Conservation (phyloP, 2,888 invertebrate species). For the Pediacus dermestoides region DNA sequence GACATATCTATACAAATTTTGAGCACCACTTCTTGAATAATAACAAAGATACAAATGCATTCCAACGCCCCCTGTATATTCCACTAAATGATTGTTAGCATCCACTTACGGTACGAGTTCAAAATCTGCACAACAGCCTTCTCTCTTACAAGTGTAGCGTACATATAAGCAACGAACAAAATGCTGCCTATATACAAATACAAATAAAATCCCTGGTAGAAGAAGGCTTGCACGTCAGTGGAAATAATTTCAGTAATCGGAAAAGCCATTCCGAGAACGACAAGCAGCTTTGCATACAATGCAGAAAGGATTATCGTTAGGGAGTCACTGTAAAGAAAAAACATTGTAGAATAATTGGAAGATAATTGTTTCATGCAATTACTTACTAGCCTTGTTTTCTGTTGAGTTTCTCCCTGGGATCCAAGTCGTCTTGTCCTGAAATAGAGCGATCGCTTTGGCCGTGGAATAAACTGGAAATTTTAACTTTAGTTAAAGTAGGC, state of each 20-base stretch:
- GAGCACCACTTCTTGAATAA: too few relatives aligned
- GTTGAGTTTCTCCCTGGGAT: constrained; percentile 37
- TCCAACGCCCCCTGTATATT: too few relatives aligned
- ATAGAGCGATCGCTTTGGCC: constrained; percentile 29
- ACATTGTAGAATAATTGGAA: background rate
- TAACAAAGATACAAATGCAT: too few relatives aligned
- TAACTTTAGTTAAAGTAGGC: constrained; percentile 6
- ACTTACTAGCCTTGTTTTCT: constrained; percentile 52
- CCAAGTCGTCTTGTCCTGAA: constrained; percentile 34
- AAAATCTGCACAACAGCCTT: constrained; percentile 47
- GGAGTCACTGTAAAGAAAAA: constrained; percentile 58
- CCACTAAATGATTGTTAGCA: too few relatives aligned
- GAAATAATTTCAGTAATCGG: constrained; percentile 85
- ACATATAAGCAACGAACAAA: constrained; percentile 62
- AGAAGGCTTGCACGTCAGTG: constrained; percentile 67
- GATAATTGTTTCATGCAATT: constrained; percentile 7
- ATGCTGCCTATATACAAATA: constrained; percentile 77
- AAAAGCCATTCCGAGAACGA: constrained; percentile 79
- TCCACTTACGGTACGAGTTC: constrained; percentile 41
- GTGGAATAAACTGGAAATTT: constrained; percentile 33
- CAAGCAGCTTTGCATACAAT: constrained; percentile 79
- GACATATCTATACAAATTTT: too few relatives aligned
- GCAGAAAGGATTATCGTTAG: constrained; percentile 72
- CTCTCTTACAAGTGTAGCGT: constrained; percentile 62
- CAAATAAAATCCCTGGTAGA: constrained; percentile 81